phyloP scores from a whole-genome alignment of 2,113 vertebrate genomes.

The Nematolebias whitei region DNA sequence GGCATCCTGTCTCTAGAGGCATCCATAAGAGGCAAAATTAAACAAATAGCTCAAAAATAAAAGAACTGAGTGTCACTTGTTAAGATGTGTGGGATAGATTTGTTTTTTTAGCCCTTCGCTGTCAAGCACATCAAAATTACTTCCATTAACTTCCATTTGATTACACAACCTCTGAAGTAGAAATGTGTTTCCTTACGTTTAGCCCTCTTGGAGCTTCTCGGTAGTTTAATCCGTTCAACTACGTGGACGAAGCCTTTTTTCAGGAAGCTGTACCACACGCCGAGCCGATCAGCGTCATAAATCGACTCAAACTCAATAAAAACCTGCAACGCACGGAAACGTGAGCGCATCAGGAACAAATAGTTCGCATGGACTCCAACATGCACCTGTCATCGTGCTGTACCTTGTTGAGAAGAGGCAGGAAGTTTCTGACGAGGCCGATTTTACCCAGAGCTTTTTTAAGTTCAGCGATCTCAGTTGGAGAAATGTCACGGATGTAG shows the following conservation, averaged over 20 bases:
- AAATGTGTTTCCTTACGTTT: conserved; percentile 6
- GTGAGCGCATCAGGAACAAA: background rate
- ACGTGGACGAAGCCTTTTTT: background rate
- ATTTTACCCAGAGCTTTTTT: conserved; percentile 18
- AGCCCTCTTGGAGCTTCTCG: accelerated
- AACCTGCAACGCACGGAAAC: conserved; percentile 22
- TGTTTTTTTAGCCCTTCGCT: too few relatives aligned
- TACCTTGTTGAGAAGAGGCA: conserved; percentile 69
- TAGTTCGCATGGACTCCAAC: background rate
- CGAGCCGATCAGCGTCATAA: conserved; percentile 39
- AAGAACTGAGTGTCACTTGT: too few relatives aligned
- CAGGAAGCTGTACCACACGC: conserved; percentile 57
- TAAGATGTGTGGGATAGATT: too few relatives aligned
- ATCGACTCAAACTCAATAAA: conserved; percentile 42
- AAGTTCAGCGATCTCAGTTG: conserved; percentile 9
- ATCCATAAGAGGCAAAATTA: too few relatives aligned
- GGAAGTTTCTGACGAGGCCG: background rate
- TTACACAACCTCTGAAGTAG: background rate
- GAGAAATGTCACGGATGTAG: conserved; percentile 50
- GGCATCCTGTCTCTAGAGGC: too few relatives aligned
- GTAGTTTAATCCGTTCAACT: conserved; percentile 19
- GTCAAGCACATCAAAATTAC: background rate
- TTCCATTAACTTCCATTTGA: background rate
- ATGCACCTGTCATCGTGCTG: too few relatives aligned
- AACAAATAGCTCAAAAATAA: background rate